Evolutionary conservation across 1,140 invertebrate genomes (phyloP).

Genomic region (Pararge aegeria): DNA sequence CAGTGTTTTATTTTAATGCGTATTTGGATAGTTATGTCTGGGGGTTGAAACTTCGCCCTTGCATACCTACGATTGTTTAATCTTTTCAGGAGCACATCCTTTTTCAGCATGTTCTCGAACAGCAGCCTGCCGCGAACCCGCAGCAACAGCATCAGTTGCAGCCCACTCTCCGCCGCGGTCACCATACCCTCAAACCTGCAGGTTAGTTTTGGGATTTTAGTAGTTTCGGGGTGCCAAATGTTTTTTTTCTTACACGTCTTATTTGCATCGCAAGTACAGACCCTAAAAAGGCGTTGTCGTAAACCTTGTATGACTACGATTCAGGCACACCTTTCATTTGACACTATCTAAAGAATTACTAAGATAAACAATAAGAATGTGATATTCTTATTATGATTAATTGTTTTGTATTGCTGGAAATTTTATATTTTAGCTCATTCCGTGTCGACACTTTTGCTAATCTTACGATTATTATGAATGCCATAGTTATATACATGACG

Average conservation of each 20-base stretch:
- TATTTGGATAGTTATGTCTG: no score
- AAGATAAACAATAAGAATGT: not conserved
- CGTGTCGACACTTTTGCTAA: no score
- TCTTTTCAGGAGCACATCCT: slow-evolving; percentile 65
- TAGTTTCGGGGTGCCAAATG: no score
- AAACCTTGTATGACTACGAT: not conserved
- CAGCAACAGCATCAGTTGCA: slow-evolving; percentile 92
- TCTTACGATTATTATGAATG: no score
- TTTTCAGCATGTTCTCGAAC: slow-evolving; percentile 72
- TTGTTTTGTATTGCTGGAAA: not conserved
- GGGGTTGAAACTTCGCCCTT: no score
- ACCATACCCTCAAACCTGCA: slow-evolving; percentile 39
- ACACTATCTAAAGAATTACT: not conserved
- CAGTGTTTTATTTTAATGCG: no score
- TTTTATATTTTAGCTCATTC: no score
- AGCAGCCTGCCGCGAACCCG: slow-evolving; percentile 81
- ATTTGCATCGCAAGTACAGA: no score
- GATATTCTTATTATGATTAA: not conserved
- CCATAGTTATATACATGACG: no score
- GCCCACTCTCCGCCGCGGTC: slow-evolving; percentile 73
- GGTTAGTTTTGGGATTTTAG: slow-evolving; percentile 1
- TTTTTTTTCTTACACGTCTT: no score
- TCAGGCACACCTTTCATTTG: not conserved
- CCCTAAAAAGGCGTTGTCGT: no score
- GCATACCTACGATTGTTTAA: not conserved